These are phyloP conservation scores for Fulmarus glacialis DNA, from an alignment of 2,113 vertebrate genomes.

Conservation along the genomic window DNA sequence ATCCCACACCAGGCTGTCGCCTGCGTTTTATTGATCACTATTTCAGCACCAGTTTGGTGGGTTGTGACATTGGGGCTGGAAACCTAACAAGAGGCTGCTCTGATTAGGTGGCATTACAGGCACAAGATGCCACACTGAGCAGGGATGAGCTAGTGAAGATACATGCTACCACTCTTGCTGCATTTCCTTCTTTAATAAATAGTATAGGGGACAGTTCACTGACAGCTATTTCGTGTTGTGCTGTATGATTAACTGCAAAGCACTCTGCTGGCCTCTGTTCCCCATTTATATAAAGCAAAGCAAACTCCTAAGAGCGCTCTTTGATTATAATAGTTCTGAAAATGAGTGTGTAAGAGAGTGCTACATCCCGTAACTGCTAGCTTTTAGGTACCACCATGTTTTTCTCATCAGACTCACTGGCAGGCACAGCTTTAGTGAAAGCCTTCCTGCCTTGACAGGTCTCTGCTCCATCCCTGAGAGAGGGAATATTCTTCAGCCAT, in stretches of 20 bases:
- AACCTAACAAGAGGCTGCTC: not conserved
- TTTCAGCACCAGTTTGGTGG: not conserved
- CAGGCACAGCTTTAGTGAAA: not conserved
- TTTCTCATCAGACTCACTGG: slow-evolving; percentile 11
- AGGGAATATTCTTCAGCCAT: not conserved
- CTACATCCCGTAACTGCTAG: not conserved
- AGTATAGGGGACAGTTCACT: not conserved
- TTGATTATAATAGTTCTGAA: not conserved
- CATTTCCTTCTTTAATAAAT: not conserved
- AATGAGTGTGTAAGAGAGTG: not conserved
- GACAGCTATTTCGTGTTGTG: not conserved
- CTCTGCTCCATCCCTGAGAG: not conserved
- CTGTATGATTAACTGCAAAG: slow-evolving; percentile 3
- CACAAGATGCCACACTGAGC: not conserved
- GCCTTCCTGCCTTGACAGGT: not conserved
- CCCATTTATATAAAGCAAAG: not conserved
- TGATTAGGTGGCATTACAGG: not conserved
- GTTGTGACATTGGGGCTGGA: not conserved
- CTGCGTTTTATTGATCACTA: accelerated
- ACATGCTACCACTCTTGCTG: not conserved
- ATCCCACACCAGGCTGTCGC: accelerated
- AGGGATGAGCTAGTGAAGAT: not conserved
- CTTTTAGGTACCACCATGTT: not conserved
- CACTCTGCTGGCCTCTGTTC: slow-evolving; percentile 1
- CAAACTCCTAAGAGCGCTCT: not conserved